These are phyloP conservation scores for Tupiocoris notatus DNA, from an alignment of 2,888 invertebrate species.

Conservation along the genomic window DNA sequence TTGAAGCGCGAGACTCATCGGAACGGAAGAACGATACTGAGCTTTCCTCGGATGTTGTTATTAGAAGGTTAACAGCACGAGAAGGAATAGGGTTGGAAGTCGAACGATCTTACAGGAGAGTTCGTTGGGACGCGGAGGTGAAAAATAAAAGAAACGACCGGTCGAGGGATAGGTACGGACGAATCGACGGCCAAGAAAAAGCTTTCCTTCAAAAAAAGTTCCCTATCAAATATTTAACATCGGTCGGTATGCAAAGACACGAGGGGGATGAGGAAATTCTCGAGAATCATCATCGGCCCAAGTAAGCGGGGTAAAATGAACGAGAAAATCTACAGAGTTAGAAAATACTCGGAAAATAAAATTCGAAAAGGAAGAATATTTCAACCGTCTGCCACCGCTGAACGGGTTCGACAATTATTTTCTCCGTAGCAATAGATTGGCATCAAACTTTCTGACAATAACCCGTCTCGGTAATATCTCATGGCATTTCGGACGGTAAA, in stretches of 20 bases:
- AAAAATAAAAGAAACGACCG: not conserved
- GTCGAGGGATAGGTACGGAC: not conserved
- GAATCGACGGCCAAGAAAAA: not conserved
- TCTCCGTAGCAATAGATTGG: not conserved
- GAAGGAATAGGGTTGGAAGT: no score
- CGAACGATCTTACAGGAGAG: not conserved
- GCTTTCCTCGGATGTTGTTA: constrained; percentile 25
- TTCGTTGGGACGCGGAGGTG: not conserved
- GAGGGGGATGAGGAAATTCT: not conserved
- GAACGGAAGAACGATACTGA: constrained; percentile 32
- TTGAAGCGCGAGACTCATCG: constrained; percentile 23
- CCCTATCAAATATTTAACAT: not conserved
- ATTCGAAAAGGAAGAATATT: not conserved
- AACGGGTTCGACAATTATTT: not conserved
- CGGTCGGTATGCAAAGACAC: not conserved
- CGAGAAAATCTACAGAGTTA: not conserved
- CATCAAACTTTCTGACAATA: not conserved
- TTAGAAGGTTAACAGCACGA: constrained; percentile 30
- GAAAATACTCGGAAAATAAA: not conserved
- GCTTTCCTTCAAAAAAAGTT: not conserved
- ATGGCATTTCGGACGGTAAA: not conserved
- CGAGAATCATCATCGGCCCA: not conserved
- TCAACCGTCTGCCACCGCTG: not conserved
- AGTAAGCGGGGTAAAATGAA: not conserved
- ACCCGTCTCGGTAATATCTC: not conserved